Evolutionary conservation across 2,888 invertebrate species (phyloP).

Genomic region (Drosophila recens): DNA sequence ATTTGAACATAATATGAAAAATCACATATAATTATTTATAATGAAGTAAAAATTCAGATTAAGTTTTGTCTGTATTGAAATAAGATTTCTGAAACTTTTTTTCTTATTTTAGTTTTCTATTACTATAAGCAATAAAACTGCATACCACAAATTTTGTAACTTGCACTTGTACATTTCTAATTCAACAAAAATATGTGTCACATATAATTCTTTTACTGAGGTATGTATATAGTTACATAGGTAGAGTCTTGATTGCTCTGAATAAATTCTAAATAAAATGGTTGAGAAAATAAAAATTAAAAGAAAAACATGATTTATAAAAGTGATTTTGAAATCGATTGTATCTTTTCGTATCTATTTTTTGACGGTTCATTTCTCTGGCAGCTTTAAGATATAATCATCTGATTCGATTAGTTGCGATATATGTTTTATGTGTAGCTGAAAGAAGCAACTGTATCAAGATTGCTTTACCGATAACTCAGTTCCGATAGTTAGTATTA

Average conservation of each 20-base stretch:
- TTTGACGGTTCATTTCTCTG: neutral
- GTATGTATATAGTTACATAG: neutral
- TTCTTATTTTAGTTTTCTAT: too few species aligned
- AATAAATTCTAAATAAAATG: neutral
- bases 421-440: neutral
- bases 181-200: too few species aligned
- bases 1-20: too few species aligned
- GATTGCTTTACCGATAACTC: neutral
- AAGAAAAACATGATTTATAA: neutral
- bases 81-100: too few species aligned
- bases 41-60: too few species aligned
- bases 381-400: neutral
- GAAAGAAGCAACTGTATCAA: neutral
- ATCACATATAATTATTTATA: too few species aligned
- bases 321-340: neutral
- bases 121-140: too few species aligned
- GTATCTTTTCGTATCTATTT: neutral
- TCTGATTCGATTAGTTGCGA: neutral
- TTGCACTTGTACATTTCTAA: too few species aligned
- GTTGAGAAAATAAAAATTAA: neutral
- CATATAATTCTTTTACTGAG: too few species aligned
- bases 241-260: neutral
- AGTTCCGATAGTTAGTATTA: neutral
- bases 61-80: too few species aligned
- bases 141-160: too few species aligned